phyloP scores from a whole-genome alignment of 2,113 vertebrate genomes.

The Hypomesus transpacificus region DNA sequence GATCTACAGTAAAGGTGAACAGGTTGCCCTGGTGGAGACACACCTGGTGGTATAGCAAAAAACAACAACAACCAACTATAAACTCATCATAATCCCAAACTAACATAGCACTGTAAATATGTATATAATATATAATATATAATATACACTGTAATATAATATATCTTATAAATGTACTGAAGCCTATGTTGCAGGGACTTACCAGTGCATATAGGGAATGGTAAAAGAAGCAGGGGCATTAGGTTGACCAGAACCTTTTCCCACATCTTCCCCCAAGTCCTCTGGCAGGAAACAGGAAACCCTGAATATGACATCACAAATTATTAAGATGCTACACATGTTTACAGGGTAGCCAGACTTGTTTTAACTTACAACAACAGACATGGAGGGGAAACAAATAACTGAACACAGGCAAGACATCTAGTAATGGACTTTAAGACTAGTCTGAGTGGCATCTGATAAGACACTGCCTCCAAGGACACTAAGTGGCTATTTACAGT shows the following conservation, averaged over 20 bases:
- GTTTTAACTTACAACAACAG: conserved; percentile 63
- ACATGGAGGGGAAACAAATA: conserved; percentile 52
- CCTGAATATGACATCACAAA: conserved; percentile 14
- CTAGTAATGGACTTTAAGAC: neutral
- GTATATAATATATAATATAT: too few species aligned
- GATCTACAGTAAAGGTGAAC: conserved; percentile 77
- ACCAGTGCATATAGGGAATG: conserved; percentile 41
- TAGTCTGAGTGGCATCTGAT: too few species aligned
- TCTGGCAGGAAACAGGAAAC: neutral
- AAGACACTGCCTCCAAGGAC: too few species aligned
- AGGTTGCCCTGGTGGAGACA: conserved; percentile 80
- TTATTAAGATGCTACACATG: conserved; percentile 14
- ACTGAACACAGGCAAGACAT: neutral
- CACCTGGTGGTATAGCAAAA: conserved; percentile 60
- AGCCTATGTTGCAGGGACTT: conserved; percentile 28
- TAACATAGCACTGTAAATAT: neutral
- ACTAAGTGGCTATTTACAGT: too few species aligned
- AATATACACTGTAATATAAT: too few species aligned
- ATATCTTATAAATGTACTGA: neutral
- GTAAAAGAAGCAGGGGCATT: conserved; percentile 42
- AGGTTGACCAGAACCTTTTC: conserved; percentile 12
- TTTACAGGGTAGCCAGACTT: conserved; percentile 9
- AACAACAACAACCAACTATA: neutral
- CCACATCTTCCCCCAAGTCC: conserved; percentile 45
- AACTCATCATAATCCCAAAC: neutral